phyloP scores from a whole-genome alignment of 2,797 vertebrate species.

The Morelia viridis region DNA sequence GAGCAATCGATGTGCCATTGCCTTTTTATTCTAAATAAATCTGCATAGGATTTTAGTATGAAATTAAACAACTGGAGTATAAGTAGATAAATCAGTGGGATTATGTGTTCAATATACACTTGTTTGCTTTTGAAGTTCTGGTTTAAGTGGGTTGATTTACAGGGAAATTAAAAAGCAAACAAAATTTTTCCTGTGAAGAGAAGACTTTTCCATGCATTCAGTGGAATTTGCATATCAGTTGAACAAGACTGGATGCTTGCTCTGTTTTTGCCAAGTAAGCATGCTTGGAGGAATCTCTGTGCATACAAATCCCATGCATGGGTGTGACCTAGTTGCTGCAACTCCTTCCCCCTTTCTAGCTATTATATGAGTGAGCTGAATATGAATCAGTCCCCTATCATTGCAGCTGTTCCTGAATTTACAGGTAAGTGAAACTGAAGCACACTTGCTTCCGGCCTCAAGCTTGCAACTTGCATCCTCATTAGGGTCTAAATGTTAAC shows the following conservation, averaged over 20 bases:
- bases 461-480: neutral
- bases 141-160: neutral
- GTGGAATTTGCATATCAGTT: neutral
- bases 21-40: neutral
- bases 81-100: neutral
- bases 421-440: neutral
- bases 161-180: neutral
- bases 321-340: neutral
- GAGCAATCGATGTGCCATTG: neutral
- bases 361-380: neutral
- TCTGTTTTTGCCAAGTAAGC: too few relatives aligned
- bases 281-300: neutral
- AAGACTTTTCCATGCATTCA: neutral
- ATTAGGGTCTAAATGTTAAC: conserved; percentile 50
- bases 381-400: neutral
- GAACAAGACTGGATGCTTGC: neutral
- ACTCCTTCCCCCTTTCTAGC: neutral
- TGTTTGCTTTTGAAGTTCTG: neutral
- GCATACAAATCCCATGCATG: neutral
- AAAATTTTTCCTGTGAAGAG: neutral
- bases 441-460: neutral
- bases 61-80: neutral
- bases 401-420: neutral
- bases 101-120: neutral
- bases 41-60: neutral